Percentiles rank a stretch among this genome's conserved stretches.
Evolutionary conservation across 2,113 vertebrate species (phyloP).

Genomic region (Danio rerio): DNA sequence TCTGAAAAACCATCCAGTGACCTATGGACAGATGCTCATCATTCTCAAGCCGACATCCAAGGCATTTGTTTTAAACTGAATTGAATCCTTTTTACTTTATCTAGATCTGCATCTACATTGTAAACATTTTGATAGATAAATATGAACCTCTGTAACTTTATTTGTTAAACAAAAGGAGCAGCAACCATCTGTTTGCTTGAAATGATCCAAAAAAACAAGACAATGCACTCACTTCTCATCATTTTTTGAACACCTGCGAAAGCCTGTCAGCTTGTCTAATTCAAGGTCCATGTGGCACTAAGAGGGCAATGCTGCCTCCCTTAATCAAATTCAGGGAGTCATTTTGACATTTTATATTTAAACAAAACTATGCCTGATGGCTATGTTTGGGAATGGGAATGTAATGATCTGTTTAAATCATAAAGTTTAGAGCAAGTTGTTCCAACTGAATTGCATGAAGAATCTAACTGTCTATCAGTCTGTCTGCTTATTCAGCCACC

Average conservation of each 20-base stretch:
- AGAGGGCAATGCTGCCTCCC: background rate
- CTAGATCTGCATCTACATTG: too few species aligned
- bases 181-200: background rate
- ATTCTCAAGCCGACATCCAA: too few species aligned
- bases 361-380: background rate
- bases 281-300: background rate
- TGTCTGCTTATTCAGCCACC: background rate
- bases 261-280: constrained; percentile 22
- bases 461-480: background rate
- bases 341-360: constrained; percentile 7
- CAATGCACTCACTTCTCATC: constrained; percentile 70
- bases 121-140: too few species aligned
- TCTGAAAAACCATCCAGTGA: too few species aligned
- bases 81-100: too few species aligned
- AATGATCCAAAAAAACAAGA: constrained; percentile 59
- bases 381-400: background rate
- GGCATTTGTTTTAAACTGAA: too few species aligned
- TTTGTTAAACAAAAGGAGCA: background rate
- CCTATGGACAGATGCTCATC: too few species aligned
- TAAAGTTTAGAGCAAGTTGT: background rate
- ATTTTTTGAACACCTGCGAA: constrained; percentile 68
- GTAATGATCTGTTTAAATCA: background rate
- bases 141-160: too few species aligned
- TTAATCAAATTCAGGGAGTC: background rate
- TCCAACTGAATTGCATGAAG: background rate